Percentiles rank a stretch among this genome's conserved stretches.
Conservation (phyloP, 30 jellyfish, hydroid and myxozoan genomes). For the Cassiopea xamachana region DNA sequence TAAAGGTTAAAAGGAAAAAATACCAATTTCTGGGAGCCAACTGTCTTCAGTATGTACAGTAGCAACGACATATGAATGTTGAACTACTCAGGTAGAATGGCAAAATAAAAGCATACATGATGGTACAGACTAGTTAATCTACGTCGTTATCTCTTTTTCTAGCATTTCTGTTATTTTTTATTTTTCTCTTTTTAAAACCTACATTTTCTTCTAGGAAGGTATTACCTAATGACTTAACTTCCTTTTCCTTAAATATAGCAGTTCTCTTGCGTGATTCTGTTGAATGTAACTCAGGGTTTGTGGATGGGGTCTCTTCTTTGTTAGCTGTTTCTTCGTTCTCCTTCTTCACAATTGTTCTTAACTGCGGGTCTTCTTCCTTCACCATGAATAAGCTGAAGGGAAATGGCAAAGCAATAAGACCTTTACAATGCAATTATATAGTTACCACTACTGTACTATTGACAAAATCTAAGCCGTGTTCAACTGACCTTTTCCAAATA, state of each 20-base stretch:
- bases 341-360: not conserved
- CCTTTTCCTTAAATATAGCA: slow-evolving; percentile 78
- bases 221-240: slow-evolving; percentile 30
- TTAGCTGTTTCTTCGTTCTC: slow-evolving; percentile 17
- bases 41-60: no score
- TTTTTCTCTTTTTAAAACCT: slow-evolving; percentile 81
- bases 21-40: no score
- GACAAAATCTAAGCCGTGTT: no score
- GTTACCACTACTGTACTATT: no score
- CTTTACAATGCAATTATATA: no score
- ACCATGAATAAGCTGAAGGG: not conserved
- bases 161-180: slow-evolving; percentile 53
- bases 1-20: no score
- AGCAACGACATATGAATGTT: no score
- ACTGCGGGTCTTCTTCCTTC: not conserved
- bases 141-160: slow-evolving; percentile 83
- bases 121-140: not conserved
- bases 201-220: slow-evolving; percentile 58
- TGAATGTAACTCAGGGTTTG: slow-evolving; percentile 46
- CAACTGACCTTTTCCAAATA: no score
- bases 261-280: slow-evolving; percentile 57
- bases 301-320: slow-evolving; percentile 7
- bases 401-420: not conserved
- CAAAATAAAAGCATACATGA: no score
- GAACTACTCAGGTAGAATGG: no score